A percentile compares a stretch with the other conserved stretches of the same genome.
Evolutionary conservation across 2,113 vertebrate species (phyloP).

Genomic region (Theristicus caerulescens): DNA sequence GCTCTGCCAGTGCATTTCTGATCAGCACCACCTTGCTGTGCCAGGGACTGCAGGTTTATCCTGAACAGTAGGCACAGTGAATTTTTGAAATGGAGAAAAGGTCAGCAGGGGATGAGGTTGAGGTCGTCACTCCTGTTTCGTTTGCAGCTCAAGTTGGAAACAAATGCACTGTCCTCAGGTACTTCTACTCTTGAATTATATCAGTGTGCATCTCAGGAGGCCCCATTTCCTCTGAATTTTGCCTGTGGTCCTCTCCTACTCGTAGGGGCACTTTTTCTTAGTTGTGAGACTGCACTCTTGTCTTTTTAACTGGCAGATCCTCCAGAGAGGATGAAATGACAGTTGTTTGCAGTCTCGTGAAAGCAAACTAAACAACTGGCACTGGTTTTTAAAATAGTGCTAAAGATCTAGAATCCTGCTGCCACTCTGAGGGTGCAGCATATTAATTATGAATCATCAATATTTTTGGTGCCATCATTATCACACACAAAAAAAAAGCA

Average conservation of each 20-base stretch:
- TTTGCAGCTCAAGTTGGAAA: neutral
- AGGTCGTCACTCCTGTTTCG: neutral
- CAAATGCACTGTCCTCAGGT: neutral
- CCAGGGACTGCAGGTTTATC: neutral
- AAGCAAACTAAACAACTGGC: constrained; percentile 50
- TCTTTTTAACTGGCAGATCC: neutral
- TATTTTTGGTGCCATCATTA: constrained; percentile 63
- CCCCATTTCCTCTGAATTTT: neutral
- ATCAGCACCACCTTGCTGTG: neutral
- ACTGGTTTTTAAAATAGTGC: constrained; percentile 27
- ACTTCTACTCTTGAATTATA: neutral
- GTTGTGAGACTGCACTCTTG: neutral
- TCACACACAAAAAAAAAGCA: constrained; percentile 10
- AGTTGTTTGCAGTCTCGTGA: constrained; percentile 14
- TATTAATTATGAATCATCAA: constrained; percentile 64
- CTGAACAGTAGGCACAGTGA: neutral
- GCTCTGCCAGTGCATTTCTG: neutral
- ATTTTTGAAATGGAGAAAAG: constrained; percentile 32
- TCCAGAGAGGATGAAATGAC: neutral
- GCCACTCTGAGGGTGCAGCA: constrained; percentile 10
- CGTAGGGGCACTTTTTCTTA: neutral
- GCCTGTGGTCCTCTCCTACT: neutral
- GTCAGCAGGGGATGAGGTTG: constrained; percentile 3
- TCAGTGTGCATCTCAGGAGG: neutral
- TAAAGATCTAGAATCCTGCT: constrained; percentile 34